Evolutionary conservation across 2,113 vertebrate genomes (phyloP).

Genomic region (Etia nguti): DNA sequence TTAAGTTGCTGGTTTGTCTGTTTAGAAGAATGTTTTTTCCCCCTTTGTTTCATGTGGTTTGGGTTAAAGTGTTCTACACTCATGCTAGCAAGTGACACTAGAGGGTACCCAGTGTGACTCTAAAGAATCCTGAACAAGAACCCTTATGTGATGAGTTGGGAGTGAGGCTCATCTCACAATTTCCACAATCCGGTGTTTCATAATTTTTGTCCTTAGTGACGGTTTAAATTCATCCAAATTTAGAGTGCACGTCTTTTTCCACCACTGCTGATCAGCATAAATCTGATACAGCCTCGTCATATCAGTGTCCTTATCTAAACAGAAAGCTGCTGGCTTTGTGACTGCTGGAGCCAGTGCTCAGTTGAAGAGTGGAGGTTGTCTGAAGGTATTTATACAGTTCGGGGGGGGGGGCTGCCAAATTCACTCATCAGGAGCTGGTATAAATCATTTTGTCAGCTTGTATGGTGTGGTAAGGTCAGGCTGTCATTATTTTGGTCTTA

Average conservation of each 20-base stretch:
- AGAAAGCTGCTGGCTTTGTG: background rate
- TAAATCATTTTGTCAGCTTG: constrained; percentile 42
- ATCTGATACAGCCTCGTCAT: background rate
- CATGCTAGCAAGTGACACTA: background rate
- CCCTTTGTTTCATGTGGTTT: background rate
- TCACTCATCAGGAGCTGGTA: background rate
- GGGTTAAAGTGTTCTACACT: background rate
- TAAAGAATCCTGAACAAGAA: background rate
- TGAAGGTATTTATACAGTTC: constrained; percentile 40
- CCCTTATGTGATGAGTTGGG: background rate
- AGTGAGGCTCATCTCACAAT: background rate
- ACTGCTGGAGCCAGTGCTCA: background rate
- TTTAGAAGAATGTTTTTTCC: background rate
- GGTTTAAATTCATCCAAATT: background rate
- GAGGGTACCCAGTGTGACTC: background rate
- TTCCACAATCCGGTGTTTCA: background rate
- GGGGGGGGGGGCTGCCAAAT: constrained; percentile 25
- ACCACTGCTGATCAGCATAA: background rate
- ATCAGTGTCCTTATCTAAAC: background rate
- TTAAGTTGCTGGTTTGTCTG: background rate
- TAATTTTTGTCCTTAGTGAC: background rate
- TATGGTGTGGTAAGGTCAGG: constrained; percentile 22
- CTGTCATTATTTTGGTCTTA: constrained; percentile 3
- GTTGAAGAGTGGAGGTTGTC: constrained; percentile 19
- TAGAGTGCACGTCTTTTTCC: background rate